These are phyloP conservation scores for Anabacerthia variegaticeps DNA, from an alignment of 2,797 vertebrate genomes.

Conservation along the genomic window DNA sequence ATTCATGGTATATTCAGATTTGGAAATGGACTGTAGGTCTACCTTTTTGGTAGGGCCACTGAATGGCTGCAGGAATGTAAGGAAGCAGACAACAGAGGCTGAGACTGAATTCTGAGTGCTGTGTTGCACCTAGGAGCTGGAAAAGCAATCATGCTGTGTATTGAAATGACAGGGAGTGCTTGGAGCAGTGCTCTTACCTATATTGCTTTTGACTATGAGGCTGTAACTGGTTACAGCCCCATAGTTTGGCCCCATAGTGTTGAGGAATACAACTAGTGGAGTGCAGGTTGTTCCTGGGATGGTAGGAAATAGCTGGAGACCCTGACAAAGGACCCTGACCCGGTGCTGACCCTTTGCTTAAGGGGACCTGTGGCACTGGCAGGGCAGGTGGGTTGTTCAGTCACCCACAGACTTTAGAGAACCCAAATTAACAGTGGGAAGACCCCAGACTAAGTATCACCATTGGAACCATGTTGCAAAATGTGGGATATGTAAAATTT, in stretches of 20 bases:
- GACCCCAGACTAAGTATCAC: neutral
- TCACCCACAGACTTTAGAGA: neutral
- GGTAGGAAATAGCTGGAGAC: neutral
- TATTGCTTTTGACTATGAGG: neutral
- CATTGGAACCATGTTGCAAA: neutral
- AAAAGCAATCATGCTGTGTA: neutral
- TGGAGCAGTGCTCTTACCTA: neutral
- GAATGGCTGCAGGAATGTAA: neutral
- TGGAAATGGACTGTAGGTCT: neutral
- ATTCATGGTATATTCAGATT: neutral
- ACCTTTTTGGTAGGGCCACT: neutral
- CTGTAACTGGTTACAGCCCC: neutral
- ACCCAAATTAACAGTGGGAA: neutral
- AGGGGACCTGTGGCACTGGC: neutral
- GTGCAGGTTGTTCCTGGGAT: neutral
- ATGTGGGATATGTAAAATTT: neutral
- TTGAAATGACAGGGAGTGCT: neutral
- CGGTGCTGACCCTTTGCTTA: neutral
- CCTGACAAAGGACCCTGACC: neutral
- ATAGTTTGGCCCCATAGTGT: neutral
- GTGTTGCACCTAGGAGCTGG: neutral
- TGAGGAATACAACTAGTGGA: neutral
- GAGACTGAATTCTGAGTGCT: neutral
- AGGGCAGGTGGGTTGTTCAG: neutral
- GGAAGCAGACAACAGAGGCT: fast-evolving